Evolutionary conservation across 1,140 invertebrate genomes (phyloP).

Genomic region (Thaumetopoea pityocampa): DNA sequence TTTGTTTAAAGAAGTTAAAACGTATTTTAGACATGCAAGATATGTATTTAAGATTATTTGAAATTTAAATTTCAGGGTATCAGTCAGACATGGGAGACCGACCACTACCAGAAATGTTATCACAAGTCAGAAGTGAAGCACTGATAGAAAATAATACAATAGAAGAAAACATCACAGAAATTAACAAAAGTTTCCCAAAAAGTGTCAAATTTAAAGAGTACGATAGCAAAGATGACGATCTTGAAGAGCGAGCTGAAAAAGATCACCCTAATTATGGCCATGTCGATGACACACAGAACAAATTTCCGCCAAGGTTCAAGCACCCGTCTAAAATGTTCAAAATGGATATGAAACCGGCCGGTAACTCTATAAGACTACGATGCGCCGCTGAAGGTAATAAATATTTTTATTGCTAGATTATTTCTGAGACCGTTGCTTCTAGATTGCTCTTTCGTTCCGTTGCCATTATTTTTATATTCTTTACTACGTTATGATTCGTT

Average conservation of each 20-base stretch:
- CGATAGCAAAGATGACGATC: constrained; percentile 52
- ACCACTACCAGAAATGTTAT: constrained; percentile 38
- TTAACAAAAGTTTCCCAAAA: constrained; percentile 28
- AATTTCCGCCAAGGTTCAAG: constrained; percentile 62
- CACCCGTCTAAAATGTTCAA: constrained; percentile 60
- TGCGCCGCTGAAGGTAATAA: constrained; percentile 68
- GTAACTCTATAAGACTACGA: constrained; percentile 62
- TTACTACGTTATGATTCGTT: too few relatives aligned
- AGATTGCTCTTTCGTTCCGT: constrained; percentile 3
- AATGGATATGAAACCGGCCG: constrained; percentile 68
- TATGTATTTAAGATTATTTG: too few relatives aligned
- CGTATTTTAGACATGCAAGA: too few relatives aligned
- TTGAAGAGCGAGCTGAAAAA: constrained; percentile 58
- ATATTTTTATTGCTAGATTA: constrained; percentile 15
- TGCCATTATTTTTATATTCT: too few relatives aligned
- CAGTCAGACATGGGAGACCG: constrained; percentile 54
- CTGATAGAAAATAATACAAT: constrained; percentile 51
- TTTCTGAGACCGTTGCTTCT: constrained; percentile 1
- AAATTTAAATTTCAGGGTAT: constrained; percentile 41
- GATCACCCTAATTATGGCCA: constrained; percentile 55
- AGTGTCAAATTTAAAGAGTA: constrained; percentile 40
- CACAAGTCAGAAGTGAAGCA: constrained; percentile 25
- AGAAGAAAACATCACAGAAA: constrained; percentile 46
- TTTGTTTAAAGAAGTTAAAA: too few relatives aligned
- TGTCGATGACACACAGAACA: constrained; percentile 49